phyloP scores from a whole-genome alignment of 1,140 invertebrate genomes.

The Triops cancriformis region DNA sequence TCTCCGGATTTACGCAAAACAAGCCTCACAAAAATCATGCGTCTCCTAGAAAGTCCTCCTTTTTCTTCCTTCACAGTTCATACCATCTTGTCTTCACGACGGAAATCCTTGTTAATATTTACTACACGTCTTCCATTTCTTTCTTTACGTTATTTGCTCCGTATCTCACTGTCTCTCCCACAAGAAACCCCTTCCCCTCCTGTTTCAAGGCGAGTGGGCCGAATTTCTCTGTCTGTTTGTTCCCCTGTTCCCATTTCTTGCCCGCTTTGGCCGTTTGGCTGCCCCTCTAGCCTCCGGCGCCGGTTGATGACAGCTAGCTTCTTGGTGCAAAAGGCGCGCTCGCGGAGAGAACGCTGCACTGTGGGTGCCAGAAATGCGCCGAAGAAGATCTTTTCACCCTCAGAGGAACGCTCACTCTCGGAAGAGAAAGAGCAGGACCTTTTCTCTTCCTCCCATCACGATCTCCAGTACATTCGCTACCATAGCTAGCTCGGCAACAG shows the following conservation, averaged over 20 bases:
- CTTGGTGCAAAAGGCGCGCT: background rate
- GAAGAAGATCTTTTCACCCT: conserved; percentile 5
- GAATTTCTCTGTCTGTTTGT: background rate
- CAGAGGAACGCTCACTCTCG: background rate
- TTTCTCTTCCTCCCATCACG: background rate
- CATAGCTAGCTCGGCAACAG: background rate
- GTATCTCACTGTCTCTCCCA: background rate
- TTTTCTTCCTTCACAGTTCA: too few species aligned
- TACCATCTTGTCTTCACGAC: too few species aligned
- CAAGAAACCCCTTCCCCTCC: background rate
- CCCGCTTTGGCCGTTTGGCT: background rate
- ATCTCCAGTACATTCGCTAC: background rate
- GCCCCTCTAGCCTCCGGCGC: background rate
- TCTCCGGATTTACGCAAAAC: background rate
- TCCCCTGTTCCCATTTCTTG: background rate
- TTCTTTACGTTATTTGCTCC: background rate
- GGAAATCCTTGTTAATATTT: background rate
- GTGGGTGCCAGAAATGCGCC: background rate
- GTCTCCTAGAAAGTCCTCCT: too few species aligned
- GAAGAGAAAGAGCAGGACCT: background rate
- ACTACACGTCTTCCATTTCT: background rate
- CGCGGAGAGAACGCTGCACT: background rate
- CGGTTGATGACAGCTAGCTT: background rate
- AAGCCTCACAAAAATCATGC: background rate
- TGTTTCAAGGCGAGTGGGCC: background rate